Evolutionary conservation across 2,888 invertebrate species (phyloP), one percentile per base, ranked within the genome.

Genomic region (Stenolophus ochropezus): DNA sequence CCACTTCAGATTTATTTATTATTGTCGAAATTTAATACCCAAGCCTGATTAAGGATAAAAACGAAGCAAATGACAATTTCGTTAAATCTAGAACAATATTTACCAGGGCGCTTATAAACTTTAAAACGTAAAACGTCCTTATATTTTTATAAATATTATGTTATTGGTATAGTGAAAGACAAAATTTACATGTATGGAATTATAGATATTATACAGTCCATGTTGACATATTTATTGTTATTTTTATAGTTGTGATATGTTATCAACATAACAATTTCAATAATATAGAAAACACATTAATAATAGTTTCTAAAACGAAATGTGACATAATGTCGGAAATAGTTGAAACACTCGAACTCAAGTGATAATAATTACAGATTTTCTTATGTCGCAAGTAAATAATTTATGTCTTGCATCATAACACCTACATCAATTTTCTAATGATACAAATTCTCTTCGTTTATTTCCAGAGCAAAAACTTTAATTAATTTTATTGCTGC

Each of bases 291-390:
- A 61, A 25, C 61, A 6, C 61, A 21, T 56, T 6, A 27, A 25
- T 61, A 58, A 8, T 58, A 61, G 56, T 56, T 20, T 20, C 56
- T 56, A 2, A 11, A 42, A 14, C 25, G 11, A 25, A 25, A 25
- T 61, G 21, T 61, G 61, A 61, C 61, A 61, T 61, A 61, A 61
- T 23, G 27, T 14, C 21, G 56, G 56, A 56, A 56, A 27, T 14
- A 61, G 61, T 61, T 61, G n/a, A 42, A 42, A 42, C 33, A 42
- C 25, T 23, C 61, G 23, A 61, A 27, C 25, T 23, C 21, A 61
- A 61, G 27, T 61, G 25, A 61, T 23, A 21, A 61, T 14, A 61
- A 25, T 61, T 61, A 27, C 61, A 21, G 27, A 27, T 61, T n/a
- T 61, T n/a, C 23, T n/a, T 8, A 23, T 61, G 61, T 23, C 14